Conservation (phyloP, 2,888 invertebrate genomes). For the Didymodactylos carnosus region DNA sequence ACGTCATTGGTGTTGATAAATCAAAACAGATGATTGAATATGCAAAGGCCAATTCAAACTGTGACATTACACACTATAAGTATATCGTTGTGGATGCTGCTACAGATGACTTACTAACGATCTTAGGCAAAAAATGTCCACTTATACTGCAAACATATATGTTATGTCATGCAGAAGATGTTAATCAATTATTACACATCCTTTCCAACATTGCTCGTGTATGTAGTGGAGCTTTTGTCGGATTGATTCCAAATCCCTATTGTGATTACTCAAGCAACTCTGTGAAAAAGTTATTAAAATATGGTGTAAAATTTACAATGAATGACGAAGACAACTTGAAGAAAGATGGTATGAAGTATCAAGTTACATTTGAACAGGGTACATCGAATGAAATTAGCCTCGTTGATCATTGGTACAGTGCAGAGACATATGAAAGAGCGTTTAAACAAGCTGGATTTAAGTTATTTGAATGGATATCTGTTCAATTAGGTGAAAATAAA, state of each 20-base stretch:
- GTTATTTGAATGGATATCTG: neutral
- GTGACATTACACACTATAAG: neutral
- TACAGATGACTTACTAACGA: neutral
- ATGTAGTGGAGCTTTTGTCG: neutral
- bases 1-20: neutral
- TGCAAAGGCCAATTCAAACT: neutral
- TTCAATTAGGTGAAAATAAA: neutral
- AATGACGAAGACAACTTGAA: neutral
- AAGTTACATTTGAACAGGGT: neutral
- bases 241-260: neutral
- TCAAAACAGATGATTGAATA: neutral
- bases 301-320: neutral
- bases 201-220: neutral
- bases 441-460: neutral
- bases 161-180: neutral
- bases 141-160: neutral
- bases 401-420: neutral
- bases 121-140: neutral
- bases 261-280: neutral
- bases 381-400: neutral
- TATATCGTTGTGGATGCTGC: neutral
- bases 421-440: neutral
- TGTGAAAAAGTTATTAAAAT: neutral
- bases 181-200: neutral
- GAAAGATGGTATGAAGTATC: neutral